Percentiles rank a stretch among this genome's conserved stretches.
Conservation (phyloP, 2,113 vertebrate genomes). For the Tachysurus vachellii region DNA sequence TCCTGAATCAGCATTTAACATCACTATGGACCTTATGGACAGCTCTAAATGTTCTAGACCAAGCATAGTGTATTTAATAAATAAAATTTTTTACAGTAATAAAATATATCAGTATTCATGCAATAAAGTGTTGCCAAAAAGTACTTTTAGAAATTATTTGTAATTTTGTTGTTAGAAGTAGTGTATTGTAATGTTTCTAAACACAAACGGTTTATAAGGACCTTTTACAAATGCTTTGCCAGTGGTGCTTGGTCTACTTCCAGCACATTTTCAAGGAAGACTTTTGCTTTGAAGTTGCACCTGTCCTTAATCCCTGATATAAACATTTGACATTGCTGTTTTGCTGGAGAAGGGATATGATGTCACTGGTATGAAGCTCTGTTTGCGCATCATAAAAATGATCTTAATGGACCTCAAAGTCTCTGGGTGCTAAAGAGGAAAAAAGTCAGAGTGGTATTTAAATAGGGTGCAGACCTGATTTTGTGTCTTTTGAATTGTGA, state of each 20-base stretch:
- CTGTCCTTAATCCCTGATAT: slow-evolving; percentile 57
- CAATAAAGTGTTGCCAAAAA: not conserved
- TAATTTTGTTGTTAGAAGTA: not conserved
- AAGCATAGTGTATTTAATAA: not conserved
- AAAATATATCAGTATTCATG: not conserved
- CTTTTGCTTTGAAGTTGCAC: not conserved
- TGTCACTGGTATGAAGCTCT: not conserved
- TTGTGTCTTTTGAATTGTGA: slow-evolving; percentile 68
- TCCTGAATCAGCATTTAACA: slow-evolving; percentile 14
- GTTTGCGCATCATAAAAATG: not conserved
- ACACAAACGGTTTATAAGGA: not conserved
- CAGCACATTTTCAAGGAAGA: not conserved
- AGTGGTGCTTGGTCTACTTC: not conserved
- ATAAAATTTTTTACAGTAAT: not conserved
- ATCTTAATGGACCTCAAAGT: slow-evolving; percentile 49
- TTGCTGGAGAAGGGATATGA: not conserved
- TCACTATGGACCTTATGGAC: not conserved
- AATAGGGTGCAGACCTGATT: slow-evolving; percentile 56
- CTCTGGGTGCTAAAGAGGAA: slow-evolving; percentile 55
- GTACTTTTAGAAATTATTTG: not conserved
- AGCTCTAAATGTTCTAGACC: slow-evolving; percentile 17
- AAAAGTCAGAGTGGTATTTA: slow-evolving; percentile 55
- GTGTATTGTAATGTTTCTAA: not conserved
- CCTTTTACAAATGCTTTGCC: not conserved
- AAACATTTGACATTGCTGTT: not conserved